Percentiles rank a stretch among this genome's conserved stretches.
These are phyloP conservation scores for Microcebus griseorufus DNA, from an alignment of 2,113 vertebrate species.

Conservation along the genomic window DNA sequence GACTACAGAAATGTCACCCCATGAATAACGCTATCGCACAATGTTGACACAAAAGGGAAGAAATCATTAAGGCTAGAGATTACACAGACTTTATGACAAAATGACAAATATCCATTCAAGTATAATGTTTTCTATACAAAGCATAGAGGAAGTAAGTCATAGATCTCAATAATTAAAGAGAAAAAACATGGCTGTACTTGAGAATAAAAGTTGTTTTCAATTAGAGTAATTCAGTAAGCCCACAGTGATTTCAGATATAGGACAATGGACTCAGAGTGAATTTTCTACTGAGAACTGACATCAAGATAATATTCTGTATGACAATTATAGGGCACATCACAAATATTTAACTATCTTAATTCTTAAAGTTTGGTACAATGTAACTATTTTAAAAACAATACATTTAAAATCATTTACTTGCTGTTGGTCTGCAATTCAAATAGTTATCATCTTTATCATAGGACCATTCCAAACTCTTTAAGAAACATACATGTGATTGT, in stretches of 20 bases:
- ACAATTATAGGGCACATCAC: not conserved
- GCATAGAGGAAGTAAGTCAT: not conserved
- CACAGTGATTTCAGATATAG: not conserved
- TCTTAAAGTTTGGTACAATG: not conserved
- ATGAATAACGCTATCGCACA: not conserved
- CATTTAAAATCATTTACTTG: not conserved
- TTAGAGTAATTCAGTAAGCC: not conserved
- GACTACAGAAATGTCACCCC: not conserved
- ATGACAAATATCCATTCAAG: not conserved
- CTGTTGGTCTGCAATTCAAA: not conserved
- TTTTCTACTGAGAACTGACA: not conserved
- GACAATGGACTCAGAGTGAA: not conserved
- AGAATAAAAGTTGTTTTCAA: not conserved
- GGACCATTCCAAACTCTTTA: not conserved
- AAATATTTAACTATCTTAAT: not conserved
- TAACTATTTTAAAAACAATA: not conserved
- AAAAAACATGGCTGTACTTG: not conserved
- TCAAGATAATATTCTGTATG: not conserved
- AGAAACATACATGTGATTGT: not conserved
- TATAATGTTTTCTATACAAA: not conserved
- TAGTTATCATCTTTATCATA: not conserved
- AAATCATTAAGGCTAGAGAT: not conserved
- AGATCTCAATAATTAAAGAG: not conserved
- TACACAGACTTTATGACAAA: not conserved
- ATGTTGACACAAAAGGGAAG: not conserved